These are phyloP conservation scores for Lysandra bellargus DNA, from an alignment of 2,888 invertebrate genomes.

Conservation along the genomic window DNA sequence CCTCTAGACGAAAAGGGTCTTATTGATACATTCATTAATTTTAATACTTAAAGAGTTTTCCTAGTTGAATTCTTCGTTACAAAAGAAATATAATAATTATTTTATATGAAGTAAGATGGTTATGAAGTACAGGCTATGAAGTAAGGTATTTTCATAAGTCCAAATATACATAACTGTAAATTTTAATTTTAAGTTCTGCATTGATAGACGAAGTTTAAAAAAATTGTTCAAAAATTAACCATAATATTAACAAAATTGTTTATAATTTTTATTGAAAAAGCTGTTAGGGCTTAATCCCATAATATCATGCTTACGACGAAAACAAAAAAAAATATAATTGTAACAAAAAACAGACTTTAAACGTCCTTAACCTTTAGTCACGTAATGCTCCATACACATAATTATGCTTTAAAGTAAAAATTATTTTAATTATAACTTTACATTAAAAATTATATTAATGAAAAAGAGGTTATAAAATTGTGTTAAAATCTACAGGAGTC, in stretches of 20 bases:
- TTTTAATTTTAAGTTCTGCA: not conserved
- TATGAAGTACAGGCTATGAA: too few species aligned
- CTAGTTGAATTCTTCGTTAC: not conserved
- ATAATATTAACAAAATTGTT: not conserved
- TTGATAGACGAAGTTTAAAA: not conserved
- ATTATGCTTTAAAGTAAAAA: not conserved
- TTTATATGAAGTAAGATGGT: too few species aligned
- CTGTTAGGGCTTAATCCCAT: not conserved
- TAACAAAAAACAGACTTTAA: not conserved
- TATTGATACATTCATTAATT: not conserved
- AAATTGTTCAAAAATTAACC: too few species aligned
- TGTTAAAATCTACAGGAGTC: too few species aligned
- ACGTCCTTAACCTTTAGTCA: slow-evolving; percentile 9
- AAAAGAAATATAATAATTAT: not conserved
- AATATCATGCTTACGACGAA: not conserved
- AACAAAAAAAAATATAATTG: not conserved
- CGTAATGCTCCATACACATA: not conserved
- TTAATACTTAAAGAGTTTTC: not conserved
- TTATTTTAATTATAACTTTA: not conserved
- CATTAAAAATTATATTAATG: not conserved
- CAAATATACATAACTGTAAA: too few species aligned
- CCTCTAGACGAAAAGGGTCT: not conserved
- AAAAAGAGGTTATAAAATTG: too few species aligned
- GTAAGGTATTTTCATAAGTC: too few species aligned
- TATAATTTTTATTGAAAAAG: not conserved